These are phyloP conservation scores for Pseudorasbora parva DNA, from an alignment of 2,113 vertebrate genomes.

Conservation along the genomic window DNA sequence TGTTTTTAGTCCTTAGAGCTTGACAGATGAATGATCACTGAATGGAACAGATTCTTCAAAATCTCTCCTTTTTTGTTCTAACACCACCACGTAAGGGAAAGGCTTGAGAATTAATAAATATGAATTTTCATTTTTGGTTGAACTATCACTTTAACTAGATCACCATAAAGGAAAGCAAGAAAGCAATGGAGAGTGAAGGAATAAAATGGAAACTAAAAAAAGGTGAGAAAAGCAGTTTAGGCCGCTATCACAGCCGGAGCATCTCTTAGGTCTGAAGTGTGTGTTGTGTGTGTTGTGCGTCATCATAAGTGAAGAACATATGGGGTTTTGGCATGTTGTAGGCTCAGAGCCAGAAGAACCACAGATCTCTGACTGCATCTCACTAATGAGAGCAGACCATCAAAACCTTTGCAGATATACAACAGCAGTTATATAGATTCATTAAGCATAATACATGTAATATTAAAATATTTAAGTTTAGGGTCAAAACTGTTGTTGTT, in stretches of 20 bases:
- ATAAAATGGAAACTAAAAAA: neutral
- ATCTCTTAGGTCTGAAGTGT: conserved; percentile 18
- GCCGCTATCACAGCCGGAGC: neutral
- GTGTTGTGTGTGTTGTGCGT: conserved; percentile 21
- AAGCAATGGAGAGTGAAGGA: neutral
- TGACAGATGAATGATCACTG: neutral
- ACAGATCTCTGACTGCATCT: conserved; percentile 65
- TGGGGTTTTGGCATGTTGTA: conserved; percentile 74
- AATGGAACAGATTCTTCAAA: neutral
- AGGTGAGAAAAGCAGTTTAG: neutral
- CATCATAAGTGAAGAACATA: conserved; percentile 66
- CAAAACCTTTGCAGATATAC: conserved; percentile 38
- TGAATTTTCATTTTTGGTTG: neutral
- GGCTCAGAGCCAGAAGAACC: conserved; percentile 72
- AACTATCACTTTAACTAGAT: neutral
- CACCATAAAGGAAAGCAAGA: neutral
- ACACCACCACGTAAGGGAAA: neutral
- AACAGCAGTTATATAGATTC: neutral
- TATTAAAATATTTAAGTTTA: too few relatives aligned
- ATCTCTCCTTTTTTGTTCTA: neutral
- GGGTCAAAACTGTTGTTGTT: neutral
- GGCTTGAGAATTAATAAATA: neutral
- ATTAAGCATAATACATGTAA: neutral
- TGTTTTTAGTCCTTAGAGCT: neutral
- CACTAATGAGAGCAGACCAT: conserved; percentile 50